These are phyloP conservation scores for Hirtodrosophila trivittata DNA, from an alignment of 2,888 invertebrate genomes.

Conservation along the genomic window DNA sequence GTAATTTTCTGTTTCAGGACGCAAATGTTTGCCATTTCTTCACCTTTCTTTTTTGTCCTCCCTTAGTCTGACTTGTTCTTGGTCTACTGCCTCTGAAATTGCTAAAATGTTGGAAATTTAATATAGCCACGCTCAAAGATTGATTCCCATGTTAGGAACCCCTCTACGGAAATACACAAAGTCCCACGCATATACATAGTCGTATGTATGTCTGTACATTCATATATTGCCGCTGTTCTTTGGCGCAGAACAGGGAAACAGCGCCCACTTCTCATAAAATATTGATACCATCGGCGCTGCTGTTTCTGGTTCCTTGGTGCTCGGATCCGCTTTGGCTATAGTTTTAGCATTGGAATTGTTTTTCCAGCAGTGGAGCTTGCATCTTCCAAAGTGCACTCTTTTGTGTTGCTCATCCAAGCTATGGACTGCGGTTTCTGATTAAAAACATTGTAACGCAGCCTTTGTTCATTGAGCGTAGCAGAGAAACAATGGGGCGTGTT, in stretches of 20 bases:
- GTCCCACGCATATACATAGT: background rate
- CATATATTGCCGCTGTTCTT: slow-evolving; percentile 54
- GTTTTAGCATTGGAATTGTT: slow-evolving; percentile 26
- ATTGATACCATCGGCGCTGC: slow-evolving; percentile 19
- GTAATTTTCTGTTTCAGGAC: too few relatives aligned
- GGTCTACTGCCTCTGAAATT: slow-evolving; percentile 59
- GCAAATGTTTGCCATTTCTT: too few relatives aligned
- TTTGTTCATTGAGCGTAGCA: slow-evolving; percentile 51
- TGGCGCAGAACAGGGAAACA: slow-evolving; percentile 36
- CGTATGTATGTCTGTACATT: slow-evolving; percentile 1
- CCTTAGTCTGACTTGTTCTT: slow-evolving; percentile 33
- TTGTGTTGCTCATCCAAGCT: slow-evolving; percentile 45
- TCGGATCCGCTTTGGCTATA: slow-evolving; percentile 28
- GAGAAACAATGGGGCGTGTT: slow-evolving; percentile 21
- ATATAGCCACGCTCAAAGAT: slow-evolving; percentile 55
- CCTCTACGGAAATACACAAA: slow-evolving; percentile 18
- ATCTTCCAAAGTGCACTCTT: slow-evolving; percentile 46
- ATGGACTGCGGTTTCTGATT: slow-evolving; percentile 65
- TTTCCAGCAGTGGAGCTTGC: slow-evolving; percentile 36
- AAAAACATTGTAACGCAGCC: slow-evolving; percentile 52
- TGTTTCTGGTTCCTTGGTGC: slow-evolving; percentile 16
- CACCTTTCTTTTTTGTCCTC: background rate
- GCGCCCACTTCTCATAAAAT: slow-evolving; percentile 15
- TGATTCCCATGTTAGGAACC: slow-evolving; percentile 58
- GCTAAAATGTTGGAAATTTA: slow-evolving; percentile 61